phyloP scores from a whole-genome alignment of 2,797 vertebrate genomes.

The Chanos chanos region DNA sequence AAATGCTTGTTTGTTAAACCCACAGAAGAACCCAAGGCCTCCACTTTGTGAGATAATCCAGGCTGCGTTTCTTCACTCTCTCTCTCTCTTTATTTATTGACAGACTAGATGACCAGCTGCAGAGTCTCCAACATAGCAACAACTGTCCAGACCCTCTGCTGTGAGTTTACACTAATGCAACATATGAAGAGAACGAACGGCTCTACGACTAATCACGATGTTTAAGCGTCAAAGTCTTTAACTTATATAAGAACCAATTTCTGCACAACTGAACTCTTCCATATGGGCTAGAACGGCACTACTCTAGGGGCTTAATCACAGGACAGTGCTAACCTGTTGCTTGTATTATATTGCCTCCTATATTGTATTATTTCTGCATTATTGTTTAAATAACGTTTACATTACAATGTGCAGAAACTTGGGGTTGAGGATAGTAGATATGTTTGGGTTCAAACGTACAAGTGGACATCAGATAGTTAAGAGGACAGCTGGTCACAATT shows the following conservation, averaged over 20 bases:
- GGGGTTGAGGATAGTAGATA: too few relatives aligned
- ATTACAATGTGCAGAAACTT: too few relatives aligned
- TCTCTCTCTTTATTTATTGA: slow-evolving; percentile 40
- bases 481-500: too few relatives aligned
- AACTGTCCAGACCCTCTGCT: not conserved
- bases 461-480: too few relatives aligned
- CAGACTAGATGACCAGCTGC: slow-evolving; percentile 27
- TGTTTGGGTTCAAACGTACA: too few relatives aligned
- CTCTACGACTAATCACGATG: slow-evolving; percentile 9
- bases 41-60: slow-evolving; percentile 25
- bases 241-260: not conserved
- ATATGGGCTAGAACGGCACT: not conserved
- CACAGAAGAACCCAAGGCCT: slow-evolving; percentile 19
- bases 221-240: slow-evolving; percentile 4
- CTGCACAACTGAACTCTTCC: not conserved
- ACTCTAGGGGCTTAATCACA: not conserved
- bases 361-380: too few relatives aligned
- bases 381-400: too few relatives aligned
- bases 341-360: too few relatives aligned
- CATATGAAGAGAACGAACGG: slow-evolving; percentile 30
- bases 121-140: slow-evolving; percentile 29
- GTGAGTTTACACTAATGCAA: slow-evolving; percentile 33
- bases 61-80: slow-evolving; percentile 19
- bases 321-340: not conserved
- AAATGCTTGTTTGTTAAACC: not conserved